A percentile compares a stretch with the other conserved stretches of the same genome.
Conservation (phyloP, 1,140 invertebrate species). For the Pogonomyrmex barbatus region DNA sequence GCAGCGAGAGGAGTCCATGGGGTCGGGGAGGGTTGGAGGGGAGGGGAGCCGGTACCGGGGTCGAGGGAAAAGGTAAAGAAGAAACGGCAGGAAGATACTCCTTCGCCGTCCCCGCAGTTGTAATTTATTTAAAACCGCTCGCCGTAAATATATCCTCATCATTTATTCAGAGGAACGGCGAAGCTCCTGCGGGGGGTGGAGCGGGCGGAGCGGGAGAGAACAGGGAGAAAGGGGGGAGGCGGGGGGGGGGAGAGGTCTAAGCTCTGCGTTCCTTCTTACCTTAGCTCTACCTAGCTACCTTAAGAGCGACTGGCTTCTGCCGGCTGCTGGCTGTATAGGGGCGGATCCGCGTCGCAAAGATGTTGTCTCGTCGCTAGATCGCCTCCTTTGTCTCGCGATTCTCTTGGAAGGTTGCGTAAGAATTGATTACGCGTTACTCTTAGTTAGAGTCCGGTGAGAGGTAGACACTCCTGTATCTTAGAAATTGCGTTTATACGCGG, state of each 20-base stretch:
- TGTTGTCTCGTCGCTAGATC: slow-evolving; percentile 39
- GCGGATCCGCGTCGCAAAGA: slow-evolving; percentile 46
- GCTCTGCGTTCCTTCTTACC: slow-evolving; percentile 78
- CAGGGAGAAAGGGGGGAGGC: not conserved
- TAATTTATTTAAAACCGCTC: slow-evolving; percentile 87
- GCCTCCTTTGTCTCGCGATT: slow-evolving; percentile 26
- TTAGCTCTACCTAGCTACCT: slow-evolving; percentile 52
- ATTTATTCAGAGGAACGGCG: slow-evolving; percentile 84
- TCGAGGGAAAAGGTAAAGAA: slow-evolving; percentile 66
- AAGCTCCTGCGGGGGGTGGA: slow-evolving; percentile 72
- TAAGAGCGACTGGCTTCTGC: slow-evolving; percentile 43
- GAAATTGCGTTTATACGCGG: not conserved
- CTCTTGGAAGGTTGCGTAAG: slow-evolving; percentile 9
- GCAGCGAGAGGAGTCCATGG: not conserved
- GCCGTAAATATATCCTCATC: slow-evolving; percentile 86
- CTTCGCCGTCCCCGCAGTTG: slow-evolving; percentile 83
- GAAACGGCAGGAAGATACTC: slow-evolving; percentile 77
- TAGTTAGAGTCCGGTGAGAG: not conserved
- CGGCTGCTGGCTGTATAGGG: slow-evolving; percentile 13
- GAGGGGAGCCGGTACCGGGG: slow-evolving; percentile 58
- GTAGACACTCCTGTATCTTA: not conserved
- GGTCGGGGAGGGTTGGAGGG: slow-evolving; percentile 44
- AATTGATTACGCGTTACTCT: slow-evolving; percentile 39
- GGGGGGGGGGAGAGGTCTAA: slow-evolving; percentile 66
- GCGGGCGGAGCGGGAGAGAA: slow-evolving; percentile 7